phyloP scores from a whole-genome alignment of 2,888 invertebrate genomes.

The Pyrochroa serraticornis region DNA sequence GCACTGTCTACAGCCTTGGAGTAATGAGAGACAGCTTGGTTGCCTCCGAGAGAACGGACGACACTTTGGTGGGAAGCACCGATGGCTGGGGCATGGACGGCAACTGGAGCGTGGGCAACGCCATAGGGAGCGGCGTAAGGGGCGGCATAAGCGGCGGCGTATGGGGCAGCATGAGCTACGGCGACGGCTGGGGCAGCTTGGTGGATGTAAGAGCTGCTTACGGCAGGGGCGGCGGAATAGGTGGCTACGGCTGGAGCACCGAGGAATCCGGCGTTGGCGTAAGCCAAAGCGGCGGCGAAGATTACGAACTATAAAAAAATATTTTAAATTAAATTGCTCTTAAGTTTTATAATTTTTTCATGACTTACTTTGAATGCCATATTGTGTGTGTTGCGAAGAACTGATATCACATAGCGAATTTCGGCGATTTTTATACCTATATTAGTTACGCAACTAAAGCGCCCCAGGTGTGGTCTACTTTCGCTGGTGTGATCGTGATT shows the following conservation, averaged over 20 bases:
- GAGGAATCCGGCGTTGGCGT: constrained; percentile 66
- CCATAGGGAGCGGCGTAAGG: constrained; percentile 42
- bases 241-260: constrained; percentile 40
- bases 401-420: not conserved
- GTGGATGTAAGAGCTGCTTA: not conserved
- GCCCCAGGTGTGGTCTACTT: not conserved
- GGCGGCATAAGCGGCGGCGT: constrained; percentile 49
- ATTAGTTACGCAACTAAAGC: not conserved
- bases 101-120: constrained; percentile 52
- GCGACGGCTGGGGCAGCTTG: constrained; percentile 41
- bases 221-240: constrained; percentile 44
- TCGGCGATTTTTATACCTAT: not conserved
- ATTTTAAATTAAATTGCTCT: not conserved
- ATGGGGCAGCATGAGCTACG: constrained; percentile 50
- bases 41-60: constrained; percentile 63
- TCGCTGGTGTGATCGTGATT: not conserved
- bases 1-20: constrained; percentile 66
- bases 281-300: constrained; percentile 65
- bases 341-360: not conserved
- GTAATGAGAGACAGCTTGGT: constrained; percentile 60
- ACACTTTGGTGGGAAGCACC: constrained; percentile 64
- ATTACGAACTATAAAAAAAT: constrained; percentile 60
- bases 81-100: constrained; percentile 49
- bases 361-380: constrained; percentile 52
- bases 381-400: constrained; percentile 23